Evolutionary conservation across 2,797 vertebrate species (phyloP).

Genomic region (Anas bernieri): DNA sequence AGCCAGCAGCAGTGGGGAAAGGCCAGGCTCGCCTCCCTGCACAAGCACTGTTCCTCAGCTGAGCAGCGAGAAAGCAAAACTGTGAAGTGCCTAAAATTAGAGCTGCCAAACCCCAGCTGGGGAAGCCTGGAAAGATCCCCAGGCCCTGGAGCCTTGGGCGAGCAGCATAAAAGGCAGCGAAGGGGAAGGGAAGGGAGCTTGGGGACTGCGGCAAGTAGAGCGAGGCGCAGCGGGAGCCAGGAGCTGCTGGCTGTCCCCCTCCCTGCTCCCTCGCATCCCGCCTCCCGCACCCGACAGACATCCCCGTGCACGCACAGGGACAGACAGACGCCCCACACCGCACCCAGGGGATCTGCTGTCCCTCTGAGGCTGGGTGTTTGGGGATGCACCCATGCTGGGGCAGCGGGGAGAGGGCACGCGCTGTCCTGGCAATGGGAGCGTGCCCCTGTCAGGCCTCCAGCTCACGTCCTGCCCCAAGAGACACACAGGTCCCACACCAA

Average conservation of each 20-base stretch:
- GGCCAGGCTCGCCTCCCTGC: constrained; percentile 42
- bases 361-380: not conserved
- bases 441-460: not conserved
- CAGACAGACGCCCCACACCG: rapidly evolving
- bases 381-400: not conserved
- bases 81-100: constrained; percentile 71
- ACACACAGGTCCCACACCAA: rapidly evolving
- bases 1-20: constrained; percentile 40
- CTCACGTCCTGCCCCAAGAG: not conserved
- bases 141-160: constrained; percentile 68
- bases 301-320: rapidly evolving
- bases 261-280: not conserved
- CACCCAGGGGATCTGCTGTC: not conserved
- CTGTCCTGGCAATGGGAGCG: rapidly evolving
- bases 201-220: constrained; percentile 60
- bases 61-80: constrained; percentile 61
- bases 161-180: constrained; percentile 67
- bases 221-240: constrained; percentile 15
- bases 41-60: constrained; percentile 38
- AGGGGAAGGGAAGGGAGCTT: constrained; percentile 66
- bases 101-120: constrained; percentile 73
- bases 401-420: rapidly evolving
- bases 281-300: not conserved
- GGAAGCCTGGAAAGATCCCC: constrained; percentile 73
- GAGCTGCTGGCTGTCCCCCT: not conserved